These are phyloP conservation scores for Aviceda subcristata DNA, from an alignment of 2,113 vertebrate species.

Conservation along the genomic window DNA sequence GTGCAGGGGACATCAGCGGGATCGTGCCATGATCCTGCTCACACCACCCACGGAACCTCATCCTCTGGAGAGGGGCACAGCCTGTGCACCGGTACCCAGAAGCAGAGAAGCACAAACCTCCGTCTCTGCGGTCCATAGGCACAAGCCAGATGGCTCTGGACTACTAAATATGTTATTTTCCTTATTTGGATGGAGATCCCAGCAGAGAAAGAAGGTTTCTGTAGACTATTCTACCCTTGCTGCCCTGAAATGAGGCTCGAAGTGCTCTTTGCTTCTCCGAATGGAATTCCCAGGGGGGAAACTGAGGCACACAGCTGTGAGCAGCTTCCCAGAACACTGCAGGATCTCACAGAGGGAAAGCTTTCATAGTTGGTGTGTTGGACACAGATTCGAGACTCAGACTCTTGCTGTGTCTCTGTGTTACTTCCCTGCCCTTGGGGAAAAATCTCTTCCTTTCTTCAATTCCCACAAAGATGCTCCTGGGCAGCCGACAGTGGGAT, in stretches of 20 bases:
- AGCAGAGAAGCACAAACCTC: not conserved
- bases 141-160: rapidly evolving
- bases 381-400: not conserved
- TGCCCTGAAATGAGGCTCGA: not conserved
- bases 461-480: not conserved
- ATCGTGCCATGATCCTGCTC: rapidly evolving
- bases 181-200: not conserved
- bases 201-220: not conserved
- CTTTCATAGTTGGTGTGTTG: not conserved
- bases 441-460: not conserved
- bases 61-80: not conserved
- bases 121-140: not conserved
- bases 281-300: not conserved
- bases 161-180: not conserved
- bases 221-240: rapidly evolving
- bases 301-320: not conserved
- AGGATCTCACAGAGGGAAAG: not conserved
- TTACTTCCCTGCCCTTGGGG: not conserved
- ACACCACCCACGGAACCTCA: rapidly evolving
- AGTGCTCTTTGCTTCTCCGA: not conserved
- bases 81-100: not conserved
- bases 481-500: not conserved
- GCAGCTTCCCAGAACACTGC: not conserved
- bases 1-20: too few relatives aligned
- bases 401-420: not conserved